Base-by-base conservation (phyloP, 2,888 invertebrate genomes). In the Morpho deidamia region DNA sequence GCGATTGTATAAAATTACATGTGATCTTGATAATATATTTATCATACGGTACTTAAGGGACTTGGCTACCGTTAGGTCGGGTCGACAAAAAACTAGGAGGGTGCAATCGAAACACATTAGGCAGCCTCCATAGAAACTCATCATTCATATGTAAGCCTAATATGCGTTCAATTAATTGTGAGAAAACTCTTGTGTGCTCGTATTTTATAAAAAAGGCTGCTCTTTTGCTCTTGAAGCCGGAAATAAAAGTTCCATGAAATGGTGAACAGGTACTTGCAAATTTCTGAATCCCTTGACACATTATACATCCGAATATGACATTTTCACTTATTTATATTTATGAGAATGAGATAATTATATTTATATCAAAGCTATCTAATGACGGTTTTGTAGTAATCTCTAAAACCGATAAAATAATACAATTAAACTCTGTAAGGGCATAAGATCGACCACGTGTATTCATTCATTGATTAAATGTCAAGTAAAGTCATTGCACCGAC, bases 1-100 rank as follows among this genome's bases (percentile, higher is more conserved):
- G 39, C 47, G 34, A 46, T 54, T 37, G 48, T 46, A 56, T 54
- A 50, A 56, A 46, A 42, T 51, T 49, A 56, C 49, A 48, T 45
- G 48, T 53, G 45, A 53, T 48, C 53, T 39, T 38, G 58, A 58
- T 23, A 23, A 23, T 23, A 23, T 23, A 53, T 61, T 59, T 60
- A 69, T 68, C 66, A 66, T 72, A 76, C 77, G 77, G 73, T 79
- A 76, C 66, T 68, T 66, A 66, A 52, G 68, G 70, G 72, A 66
- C 65, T 63, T 53, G 50, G 66, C 65, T 81, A 78, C 87, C 83
- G 87, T 87, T 87, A 87, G 85, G 78, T 80, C 64, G 71, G 46
- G 57, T 58, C 68, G 64, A 71, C 74, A 83, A 83, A 84, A 76
- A 66, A 64, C 72, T 70, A 64, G 64, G 75, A 74, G 78, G 81